phyloP scores from a whole-genome alignment of 2,113 vertebrate genomes.

The Varanus komodoensis region DNA sequence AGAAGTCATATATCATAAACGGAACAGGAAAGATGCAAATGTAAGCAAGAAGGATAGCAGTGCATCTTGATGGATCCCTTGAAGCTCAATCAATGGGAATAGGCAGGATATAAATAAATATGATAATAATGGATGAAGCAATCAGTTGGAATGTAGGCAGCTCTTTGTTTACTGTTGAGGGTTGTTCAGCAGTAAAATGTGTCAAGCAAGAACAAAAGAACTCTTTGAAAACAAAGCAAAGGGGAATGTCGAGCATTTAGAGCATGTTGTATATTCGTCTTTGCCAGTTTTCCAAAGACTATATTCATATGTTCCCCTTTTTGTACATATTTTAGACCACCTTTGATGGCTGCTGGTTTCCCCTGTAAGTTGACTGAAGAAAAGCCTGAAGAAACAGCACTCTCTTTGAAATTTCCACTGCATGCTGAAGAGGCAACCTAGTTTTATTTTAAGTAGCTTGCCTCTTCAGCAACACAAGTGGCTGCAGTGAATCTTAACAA shows the following conservation, averaged over 20 bases:
- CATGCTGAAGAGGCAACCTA: neutral
- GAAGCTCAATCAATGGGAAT: too few species aligned
- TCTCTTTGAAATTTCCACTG: neutral
- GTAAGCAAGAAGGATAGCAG: neutral
- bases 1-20: neutral
- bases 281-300: neutral
- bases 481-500: neutral
- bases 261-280: neutral
- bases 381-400: neutral
- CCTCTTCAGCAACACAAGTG: neutral
- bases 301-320: neutral
- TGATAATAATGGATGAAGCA: neutral
- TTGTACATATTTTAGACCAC: neutral
- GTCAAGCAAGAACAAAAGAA: neutral
- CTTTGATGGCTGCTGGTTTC: neutral
- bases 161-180: neutral
- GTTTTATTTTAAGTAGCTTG: neutral
- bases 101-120: too few species aligned
- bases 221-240: neutral
- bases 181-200: neutral
- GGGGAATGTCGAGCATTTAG: neutral
- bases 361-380: neutral
- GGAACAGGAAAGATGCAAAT: neutral
- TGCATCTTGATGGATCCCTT: neutral
- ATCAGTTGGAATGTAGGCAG: neutral